Percentiles rank a stretch among this genome's conserved stretches.
Evolutionary conservation across 2,797 vertebrate genomes (phyloP).

Genomic region (Neoniphon sammara): DNA sequence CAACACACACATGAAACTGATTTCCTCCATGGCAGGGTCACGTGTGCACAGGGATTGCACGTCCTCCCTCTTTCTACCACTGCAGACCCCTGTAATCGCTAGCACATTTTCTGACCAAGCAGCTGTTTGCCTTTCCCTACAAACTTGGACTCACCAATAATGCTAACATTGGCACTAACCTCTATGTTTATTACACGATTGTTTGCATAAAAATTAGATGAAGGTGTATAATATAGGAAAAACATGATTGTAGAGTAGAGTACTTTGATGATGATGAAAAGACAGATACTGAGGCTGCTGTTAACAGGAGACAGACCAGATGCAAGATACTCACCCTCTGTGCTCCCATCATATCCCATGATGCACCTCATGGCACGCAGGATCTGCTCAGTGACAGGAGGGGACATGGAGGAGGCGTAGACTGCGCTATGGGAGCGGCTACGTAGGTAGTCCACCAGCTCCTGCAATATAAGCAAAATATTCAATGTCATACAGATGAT

Average conservation of each 20-base stretch:
- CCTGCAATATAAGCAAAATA: slow-evolving; percentile 77
- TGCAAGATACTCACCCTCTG: slow-evolving; percentile 83
- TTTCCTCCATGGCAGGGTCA: slow-evolving; percentile 75
- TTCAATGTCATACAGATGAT: neutral
- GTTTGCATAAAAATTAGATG: slow-evolving; percentile 63
- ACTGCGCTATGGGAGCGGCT: slow-evolving; percentile 88
- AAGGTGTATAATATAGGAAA: slow-evolving; percentile 55
- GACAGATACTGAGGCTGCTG: slow-evolving; percentile 21
- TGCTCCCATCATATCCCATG: slow-evolving; percentile 89
- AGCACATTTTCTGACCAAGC: slow-evolving; percentile 75
- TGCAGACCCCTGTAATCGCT: slow-evolving; percentile 77
- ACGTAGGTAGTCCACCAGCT: slow-evolving; percentile 90
- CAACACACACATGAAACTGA: slow-evolving; percentile 78
- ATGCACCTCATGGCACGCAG: slow-evolving; percentile 89
- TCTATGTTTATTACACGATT: slow-evolving; percentile 65
- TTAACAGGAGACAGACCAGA: slow-evolving; percentile 7
- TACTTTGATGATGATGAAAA: slow-evolving; percentile 1
- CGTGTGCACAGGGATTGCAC: slow-evolving; percentile 69
- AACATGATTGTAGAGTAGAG: slow-evolving; percentile 12
- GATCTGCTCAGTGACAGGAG: slow-evolving; percentile 88
- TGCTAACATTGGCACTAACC: slow-evolving; percentile 61
- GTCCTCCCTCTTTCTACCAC: slow-evolving; percentile 52
- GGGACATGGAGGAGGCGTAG: slow-evolving; percentile 90
- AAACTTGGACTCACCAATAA: slow-evolving; percentile 67
- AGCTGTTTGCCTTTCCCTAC: slow-evolving; percentile 77